Conservation (phyloP, 2,888 invertebrate genomes). For the Girardia tigrina region DNA sequence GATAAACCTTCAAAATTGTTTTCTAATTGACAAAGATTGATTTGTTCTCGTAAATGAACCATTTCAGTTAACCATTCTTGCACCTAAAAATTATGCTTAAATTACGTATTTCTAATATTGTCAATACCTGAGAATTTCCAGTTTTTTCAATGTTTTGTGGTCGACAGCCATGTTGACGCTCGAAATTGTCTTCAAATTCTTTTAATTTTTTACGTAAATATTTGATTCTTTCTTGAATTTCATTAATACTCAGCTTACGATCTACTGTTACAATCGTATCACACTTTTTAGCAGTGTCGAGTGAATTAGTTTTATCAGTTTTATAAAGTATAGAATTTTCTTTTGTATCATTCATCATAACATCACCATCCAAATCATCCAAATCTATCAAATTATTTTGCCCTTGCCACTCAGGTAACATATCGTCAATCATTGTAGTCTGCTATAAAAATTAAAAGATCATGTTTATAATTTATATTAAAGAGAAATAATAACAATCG, state of each 20-base stretch:
- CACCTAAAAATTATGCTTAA: neutral
- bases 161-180: neutral
- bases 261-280: neutral
- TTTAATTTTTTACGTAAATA: neutral
- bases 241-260: neutral
- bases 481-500: no score
- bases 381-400: slow-evolving; percentile 1
- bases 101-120: neutral
- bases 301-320: neutral
- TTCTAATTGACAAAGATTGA: neutral
- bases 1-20: neutral
- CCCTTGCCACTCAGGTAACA: neutral
- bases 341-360: slow-evolving; percentile 8
- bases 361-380: slow-evolving; percentile 14
- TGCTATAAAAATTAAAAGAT: neutral
- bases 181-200: neutral
- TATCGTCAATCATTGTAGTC: slow-evolving; percentile 8
- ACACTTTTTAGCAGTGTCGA: neutral
- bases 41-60: neutral
- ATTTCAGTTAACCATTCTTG: slow-evolving; percentile 12
- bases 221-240: neutral
- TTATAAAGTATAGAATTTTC: neutral
- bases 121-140: neutral
- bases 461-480: no score
- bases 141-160: slow-evolving; percentile 4